Conservation (phyloP, 2,888 invertebrate species). For the Dasypolia templi region DNA sequence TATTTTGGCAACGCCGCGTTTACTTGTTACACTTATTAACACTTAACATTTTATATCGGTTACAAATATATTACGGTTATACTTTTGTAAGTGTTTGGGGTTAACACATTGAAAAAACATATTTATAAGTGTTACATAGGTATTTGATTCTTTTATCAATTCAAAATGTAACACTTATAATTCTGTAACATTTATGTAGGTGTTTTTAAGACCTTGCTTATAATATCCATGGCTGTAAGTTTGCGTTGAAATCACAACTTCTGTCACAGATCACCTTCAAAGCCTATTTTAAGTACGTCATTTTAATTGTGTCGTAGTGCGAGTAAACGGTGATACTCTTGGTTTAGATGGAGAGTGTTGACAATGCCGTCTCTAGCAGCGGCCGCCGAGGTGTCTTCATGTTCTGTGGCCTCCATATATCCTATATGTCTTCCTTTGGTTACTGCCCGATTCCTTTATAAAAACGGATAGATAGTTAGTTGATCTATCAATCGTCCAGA, state of each 20-base stretch:
- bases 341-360: not conserved
- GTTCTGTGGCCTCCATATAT: no score
- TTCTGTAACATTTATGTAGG: no score
- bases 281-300: not conserved
- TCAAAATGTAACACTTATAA: no score
- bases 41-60: no score
- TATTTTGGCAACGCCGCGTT: no score
- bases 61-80: no score
- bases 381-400: not conserved
- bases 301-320: not conserved
- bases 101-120: no score
- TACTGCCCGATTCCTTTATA: not conserved
- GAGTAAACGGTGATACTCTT: not conserved
- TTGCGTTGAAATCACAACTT: not conserved
- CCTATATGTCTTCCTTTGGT: not conserved
- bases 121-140: no score
- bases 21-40: no score
- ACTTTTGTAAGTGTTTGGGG: no score
- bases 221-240: not conserved
- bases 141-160: no score
- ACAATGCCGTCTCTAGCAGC: not conserved
- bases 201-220: no score
- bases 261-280: not conserved
- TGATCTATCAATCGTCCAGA: not conserved
- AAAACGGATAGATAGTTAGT: not conserved